Base-by-base conservation (phyloP, 2,797 vertebrate species). In the Enoplosus armatus region DNA sequence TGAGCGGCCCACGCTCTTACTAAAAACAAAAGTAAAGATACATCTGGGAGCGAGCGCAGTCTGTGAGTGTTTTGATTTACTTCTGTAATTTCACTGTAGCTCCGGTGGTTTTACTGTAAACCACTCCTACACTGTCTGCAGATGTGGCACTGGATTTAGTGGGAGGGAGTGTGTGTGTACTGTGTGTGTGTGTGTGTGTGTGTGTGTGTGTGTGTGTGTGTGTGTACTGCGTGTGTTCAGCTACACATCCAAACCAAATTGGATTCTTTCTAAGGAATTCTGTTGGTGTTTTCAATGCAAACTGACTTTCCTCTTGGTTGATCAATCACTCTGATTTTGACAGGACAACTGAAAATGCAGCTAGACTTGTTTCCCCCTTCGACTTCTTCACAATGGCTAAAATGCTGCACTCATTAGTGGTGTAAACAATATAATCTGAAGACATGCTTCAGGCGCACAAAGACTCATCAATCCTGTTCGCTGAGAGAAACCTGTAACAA, bases 41-140 rank as follows among this genome's bases (percentile, higher is more conserved):
- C 89, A 93, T 87, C 87, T 91, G 92, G 91, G 88, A 93, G 59
- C 8, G 59, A 86, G 83, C 6, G 5, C 60, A 88, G 90, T 47
- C 86, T 85, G 74, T 41, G 59, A 83, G 82, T 92, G 90, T 91
- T 93, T 85, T 91, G 92, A 93, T 92, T 91, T 91, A 91, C 89
- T 91, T 89, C 77, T 93, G 89, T 92, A 91, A 92, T 93, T 94
- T 89, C 65, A 80, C 88, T 90, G 87, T 54, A 86, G 79, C 89
- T 80, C 68, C 5, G 72, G 88, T 84, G 86, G 90, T 91, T 94
- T 94, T 92, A 92, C 93, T 89, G 92, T 91, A 93, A 94, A 89
- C 92, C 88, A 89, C 92, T 93, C 92, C 92, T 87, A 90, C 90
- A 84, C 77, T 65, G 87, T 93, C 87, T 92, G 92, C 92, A 93